A percentile compares a stretch with the other conserved stretches of the same genome.
Conservation (phyloP, 2,888 invertebrate genomes). For the Halictus quadricinctus region DNA sequence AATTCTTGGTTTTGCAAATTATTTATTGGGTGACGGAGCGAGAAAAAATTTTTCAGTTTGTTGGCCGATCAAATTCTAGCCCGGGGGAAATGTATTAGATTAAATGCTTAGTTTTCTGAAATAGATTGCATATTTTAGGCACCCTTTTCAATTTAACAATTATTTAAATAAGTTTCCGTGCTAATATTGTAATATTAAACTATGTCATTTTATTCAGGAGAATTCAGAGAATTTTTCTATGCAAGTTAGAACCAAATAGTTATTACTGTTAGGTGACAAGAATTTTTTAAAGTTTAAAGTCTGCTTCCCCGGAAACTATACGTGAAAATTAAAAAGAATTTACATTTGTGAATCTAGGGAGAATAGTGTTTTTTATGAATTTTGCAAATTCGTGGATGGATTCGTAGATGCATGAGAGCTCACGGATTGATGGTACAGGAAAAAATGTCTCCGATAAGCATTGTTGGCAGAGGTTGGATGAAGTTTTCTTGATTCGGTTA, state of each 20-base stretch:
- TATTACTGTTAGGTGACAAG: not conserved
- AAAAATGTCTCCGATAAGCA: not conserved
- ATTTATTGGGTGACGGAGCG: not conserved
- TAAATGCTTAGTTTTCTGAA: no score
- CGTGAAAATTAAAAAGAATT: no score
- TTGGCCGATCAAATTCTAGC: not conserved
- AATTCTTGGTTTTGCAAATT: not conserved
- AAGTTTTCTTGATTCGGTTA: conserved; percentile 36
- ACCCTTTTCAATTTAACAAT: not conserved
- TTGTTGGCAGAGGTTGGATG: not conserved
- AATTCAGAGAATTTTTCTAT: not conserved
- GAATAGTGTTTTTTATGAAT: no score
- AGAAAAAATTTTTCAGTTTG: not conserved
- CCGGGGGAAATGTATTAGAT: no score
- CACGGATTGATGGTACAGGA: not conserved
- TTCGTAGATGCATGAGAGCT: no score
- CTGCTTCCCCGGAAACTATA: not conserved
- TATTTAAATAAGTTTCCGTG: not conserved
- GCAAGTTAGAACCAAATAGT: not conserved
- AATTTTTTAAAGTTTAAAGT: not conserved
- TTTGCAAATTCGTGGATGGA: no score
- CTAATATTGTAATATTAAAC: not conserved
- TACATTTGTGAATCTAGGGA: no score
- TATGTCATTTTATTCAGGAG: not conserved
- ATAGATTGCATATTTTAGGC: not conserved